These are phyloP conservation scores for Aporophyla nigra DNA, from an alignment of 2,888 invertebrate species.

Conservation along the genomic window DNA sequence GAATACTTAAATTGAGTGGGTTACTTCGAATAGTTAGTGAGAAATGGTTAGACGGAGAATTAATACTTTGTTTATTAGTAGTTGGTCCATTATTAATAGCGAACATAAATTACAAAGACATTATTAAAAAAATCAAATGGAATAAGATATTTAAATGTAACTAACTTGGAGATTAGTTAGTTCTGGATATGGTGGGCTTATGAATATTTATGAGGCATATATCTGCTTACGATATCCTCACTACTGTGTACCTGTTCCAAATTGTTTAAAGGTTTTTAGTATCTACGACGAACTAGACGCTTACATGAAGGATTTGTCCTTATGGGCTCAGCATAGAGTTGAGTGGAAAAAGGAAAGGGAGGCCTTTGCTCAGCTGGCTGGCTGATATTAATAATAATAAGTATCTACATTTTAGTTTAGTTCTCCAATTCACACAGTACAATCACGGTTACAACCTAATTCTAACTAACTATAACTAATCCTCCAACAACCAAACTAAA, in stretches of 20 bases:
- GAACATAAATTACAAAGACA: no score
- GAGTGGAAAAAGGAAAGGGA: no score
- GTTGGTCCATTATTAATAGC: background rate
- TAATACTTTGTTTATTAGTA: background rate
- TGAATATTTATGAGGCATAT: background rate
- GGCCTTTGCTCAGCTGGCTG: no score
- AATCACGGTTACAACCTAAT: slow-evolving; percentile 15
- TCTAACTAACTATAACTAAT: slow-evolving; percentile 16
- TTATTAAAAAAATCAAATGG: background rate
- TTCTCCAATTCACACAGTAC: background rate
- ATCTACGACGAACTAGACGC: no score
- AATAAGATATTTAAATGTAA: background rate
- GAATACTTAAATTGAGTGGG: background rate
- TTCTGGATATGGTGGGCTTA: no score
- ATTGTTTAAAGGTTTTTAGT: no score
- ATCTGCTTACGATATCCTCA: background rate
- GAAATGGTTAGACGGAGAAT: background rate
- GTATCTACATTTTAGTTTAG: background rate
- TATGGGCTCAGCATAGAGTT: no score
- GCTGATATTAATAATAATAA: no score
- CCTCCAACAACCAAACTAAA: background rate
- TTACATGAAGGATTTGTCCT: no score
- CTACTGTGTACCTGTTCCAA: no score
- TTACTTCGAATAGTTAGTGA: background rate
- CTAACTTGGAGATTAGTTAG: background rate